Evolutionary conservation across 2,888 invertebrate species (phyloP), one percentile per base, ranked within the genome.

Genomic region (Brachylomia viminalis): DNA sequence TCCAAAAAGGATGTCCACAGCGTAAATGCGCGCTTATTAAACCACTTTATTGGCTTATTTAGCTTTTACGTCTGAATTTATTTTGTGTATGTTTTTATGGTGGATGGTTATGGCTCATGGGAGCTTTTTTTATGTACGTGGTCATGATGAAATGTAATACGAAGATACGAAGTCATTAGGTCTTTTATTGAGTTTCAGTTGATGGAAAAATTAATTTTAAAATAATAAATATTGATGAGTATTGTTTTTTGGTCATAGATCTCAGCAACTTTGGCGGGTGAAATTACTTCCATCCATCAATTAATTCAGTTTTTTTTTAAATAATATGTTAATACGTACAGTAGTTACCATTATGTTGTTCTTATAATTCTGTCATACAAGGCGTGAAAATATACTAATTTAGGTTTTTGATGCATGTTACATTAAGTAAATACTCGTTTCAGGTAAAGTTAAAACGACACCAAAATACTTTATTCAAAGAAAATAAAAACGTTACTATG

Each of bases 41-140:
- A 92, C 90, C 91, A 83, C 90, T 92, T 89, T 94, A 94, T 93
- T 91, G 87, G 90, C 91, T 91, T 92, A 92, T 92, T 93, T 92
- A 88, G 87, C 86, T 90, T 93, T 92, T 92, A 93, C 84, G 85
- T 86, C 80, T 70, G 83, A 86, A 80, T 89, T 89, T 92, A 91
- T 91, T 91, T 89, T 87, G 88, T 84, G 87, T 79, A 77, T 77
- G 71, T 85, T 87, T 89, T 88, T 90, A 85, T 72, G 84, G 49
- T 58, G 52, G 61, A 75, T 75, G 79, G 72, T 77, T 33, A 59
- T 23, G 13, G 59, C 56, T 8, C 62, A 75, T 79, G 64, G 75
- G 42, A 72, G 74, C 67, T 67, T 64, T 71, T 86, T 85, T 85
- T 78, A 86, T 80, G 80, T 59, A 72, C 56, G 38, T 74, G 78